Evolutionary conservation across 1,140 invertebrate species (phyloP), one percentile per base, ranked within the genome.

Genomic region (Trichomalopsis sarcophagae): DNA sequence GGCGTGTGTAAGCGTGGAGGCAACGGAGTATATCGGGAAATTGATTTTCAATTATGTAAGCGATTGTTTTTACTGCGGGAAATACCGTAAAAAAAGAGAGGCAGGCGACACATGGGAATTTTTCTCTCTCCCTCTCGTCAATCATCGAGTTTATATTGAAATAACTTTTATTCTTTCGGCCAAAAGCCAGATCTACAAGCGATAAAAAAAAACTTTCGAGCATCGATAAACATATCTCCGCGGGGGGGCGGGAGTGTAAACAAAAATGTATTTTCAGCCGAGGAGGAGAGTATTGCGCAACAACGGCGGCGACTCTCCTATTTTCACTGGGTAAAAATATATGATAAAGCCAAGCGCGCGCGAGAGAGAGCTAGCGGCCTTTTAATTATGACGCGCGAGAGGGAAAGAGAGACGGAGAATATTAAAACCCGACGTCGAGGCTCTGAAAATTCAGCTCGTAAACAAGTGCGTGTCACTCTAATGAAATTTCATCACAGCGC

Each of bases 321-420:
- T 82, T 74, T 36, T 50, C 44, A 74, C 79, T 82, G 0, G 47
- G 27, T 74, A 74, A 82, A 74, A 82, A 82, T 82, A 82, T 74
- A 82, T 82, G 80, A 82, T 82, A 82, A 82, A 82, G 36, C 55
- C 62, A 82, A 27, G 27, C 27, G 27, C 27, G 27, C 1, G 69
- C 71, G 47, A 13, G 33, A 33, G 33, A 62, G 17, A 44, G 6
- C 44, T 36, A 36, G 33, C 36, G 74, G 62, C 74, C 82, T 83
- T 83, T 83, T 83, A 83, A 83, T 83, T 83, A 83, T 68, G 73
- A 83, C 82, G 82, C 74, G 40, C n/a, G 66, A 10, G 55, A 21
- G 1, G 27, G 47, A 23, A 66, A 77, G 80, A 71, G 44, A 62
- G 55, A n/a, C 14, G 21, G 17, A 62, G 17, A 17, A 55, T 55